phyloP scores from a whole-genome alignment of 2,797 vertebrate genomes.

The Sus cebifrons region DNA sequence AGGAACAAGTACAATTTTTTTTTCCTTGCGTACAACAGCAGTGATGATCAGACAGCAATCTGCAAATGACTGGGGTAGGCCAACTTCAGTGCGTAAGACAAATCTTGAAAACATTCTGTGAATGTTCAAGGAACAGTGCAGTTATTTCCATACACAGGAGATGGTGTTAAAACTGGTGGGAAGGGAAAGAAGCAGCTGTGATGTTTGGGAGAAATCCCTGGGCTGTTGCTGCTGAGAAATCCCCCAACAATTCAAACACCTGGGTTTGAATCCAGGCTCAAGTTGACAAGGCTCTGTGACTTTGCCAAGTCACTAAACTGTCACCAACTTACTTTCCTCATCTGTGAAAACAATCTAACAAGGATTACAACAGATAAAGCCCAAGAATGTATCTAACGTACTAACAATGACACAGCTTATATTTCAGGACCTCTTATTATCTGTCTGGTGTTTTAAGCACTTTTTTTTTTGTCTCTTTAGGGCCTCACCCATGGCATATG shows the following conservation, averaged over 20 bases:
- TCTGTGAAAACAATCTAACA: slow-evolving; percentile 11
- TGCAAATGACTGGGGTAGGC: neutral
- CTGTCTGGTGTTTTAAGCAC: neutral
- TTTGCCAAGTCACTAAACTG: neutral
- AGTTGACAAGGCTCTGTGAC: neutral
- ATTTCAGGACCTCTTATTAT: neutral
- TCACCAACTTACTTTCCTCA: neutral
- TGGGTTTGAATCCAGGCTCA: neutral
- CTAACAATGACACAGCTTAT: neutral
- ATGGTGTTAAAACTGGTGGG: neutral
- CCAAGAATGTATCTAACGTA: neutral
- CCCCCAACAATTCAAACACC: neutral
- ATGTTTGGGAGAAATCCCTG: neutral
- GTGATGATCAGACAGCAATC: neutral
- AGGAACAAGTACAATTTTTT: neutral
- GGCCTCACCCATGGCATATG: too few relatives aligned
- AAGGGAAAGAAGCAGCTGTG: neutral
- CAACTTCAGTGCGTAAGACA: neutral
- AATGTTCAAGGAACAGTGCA: neutral
- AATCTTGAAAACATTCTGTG: neutral
- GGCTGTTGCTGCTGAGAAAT: neutral
- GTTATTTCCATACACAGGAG: neutral
- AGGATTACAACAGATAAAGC: neutral
- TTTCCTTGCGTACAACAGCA: neutral
- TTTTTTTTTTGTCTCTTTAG: neutral